A percentile compares a stretch with the other conserved stretches of the same genome.
Conservation (phyloP, 2,888 invertebrate genomes). For the Drosophila ustulata region DNA sequence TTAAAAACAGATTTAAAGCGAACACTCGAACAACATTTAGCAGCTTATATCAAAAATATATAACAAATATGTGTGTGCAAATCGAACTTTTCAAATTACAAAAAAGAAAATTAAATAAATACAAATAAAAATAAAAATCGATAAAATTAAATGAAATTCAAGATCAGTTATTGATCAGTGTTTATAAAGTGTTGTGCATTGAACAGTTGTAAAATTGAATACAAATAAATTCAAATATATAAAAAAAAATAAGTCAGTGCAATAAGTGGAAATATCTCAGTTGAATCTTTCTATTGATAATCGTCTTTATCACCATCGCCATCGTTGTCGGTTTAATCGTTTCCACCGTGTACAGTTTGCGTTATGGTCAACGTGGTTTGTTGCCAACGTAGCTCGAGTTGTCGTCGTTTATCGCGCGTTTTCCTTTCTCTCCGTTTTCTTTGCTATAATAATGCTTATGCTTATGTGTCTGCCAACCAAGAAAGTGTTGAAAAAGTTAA, state of each 20-base stretch:
- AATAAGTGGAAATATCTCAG: slow-evolving; percentile 29
- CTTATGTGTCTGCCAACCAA: slow-evolving; percentile 24
- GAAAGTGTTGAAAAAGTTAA: slow-evolving; percentile 16
- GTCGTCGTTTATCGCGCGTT: slow-evolving; percentile 63
- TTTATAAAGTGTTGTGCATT: slow-evolving; percentile 53
- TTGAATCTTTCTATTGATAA: slow-evolving; percentile 3
- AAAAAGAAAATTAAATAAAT: slow-evolving; percentile 20
- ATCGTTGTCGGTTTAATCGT: slow-evolving; percentile 24
- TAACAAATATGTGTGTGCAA: slow-evolving; percentile 50
- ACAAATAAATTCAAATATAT: slow-evolving; percentile 7
- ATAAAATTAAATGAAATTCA: neutral
- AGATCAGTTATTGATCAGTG: slow-evolving; percentile 1
- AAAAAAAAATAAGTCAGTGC: slow-evolving; percentile 20
- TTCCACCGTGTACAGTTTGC: slow-evolving; percentile 53
- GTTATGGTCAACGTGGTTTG: slow-evolving; percentile 46
- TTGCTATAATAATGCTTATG: slow-evolving; percentile 7
- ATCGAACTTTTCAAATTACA: slow-evolving; percentile 36
- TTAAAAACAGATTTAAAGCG: slow-evolving; percentile 70
- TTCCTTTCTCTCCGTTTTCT: slow-evolving; percentile 14
- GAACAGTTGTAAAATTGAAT: slow-evolving; percentile 31
- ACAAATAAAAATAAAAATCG: neutral
- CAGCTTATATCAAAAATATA: slow-evolving; percentile 12
- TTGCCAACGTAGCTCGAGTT: slow-evolving; percentile 48
- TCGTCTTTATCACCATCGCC: slow-evolving; percentile 9
- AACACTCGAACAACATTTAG: slow-evolving; percentile 79